These are phyloP conservation scores for Sinotaia quadrata DNA, from an alignment of 2,888 invertebrate genomes.

Conservation along the genomic window DNA sequence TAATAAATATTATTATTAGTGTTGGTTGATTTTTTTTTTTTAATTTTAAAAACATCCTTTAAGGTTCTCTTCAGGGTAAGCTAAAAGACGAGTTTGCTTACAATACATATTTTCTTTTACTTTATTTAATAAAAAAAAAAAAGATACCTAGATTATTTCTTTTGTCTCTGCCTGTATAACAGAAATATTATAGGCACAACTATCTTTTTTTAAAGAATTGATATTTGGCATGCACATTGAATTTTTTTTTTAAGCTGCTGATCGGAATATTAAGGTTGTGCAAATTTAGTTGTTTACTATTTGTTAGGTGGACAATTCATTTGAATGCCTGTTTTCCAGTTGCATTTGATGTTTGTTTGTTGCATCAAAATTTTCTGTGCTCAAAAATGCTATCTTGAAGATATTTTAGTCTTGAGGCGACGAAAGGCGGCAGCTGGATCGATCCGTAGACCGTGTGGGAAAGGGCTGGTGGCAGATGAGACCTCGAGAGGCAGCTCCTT, in stretches of 20 bases:
- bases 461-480: neutral
- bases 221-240: neutral
- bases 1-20: too few species aligned
- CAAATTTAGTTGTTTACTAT: neutral
- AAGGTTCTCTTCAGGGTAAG: too few species aligned
- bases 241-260: neutral
- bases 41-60: too few species aligned
- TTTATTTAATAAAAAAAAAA: too few species aligned
- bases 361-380: neutral
- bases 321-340: neutral
- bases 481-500: constrained; percentile 1
- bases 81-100: too few species aligned
- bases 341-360: constrained; percentile 6
- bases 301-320: too few species aligned
- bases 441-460: neutral
- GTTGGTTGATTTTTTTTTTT: too few species aligned
- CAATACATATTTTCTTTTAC: too few species aligned
- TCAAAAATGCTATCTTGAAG: constrained; percentile 12
- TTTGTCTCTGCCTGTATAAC: too few species aligned
- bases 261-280: neutral
- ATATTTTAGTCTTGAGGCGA: constrained; percentile 16
- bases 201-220: too few species aligned
- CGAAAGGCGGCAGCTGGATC: neutral
- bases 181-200: too few species aligned
- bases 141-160: too few species aligned